These are phyloP conservation scores for Ambastaia sidthimunki DNA, from an alignment of 2,797 vertebrate genomes.

Conservation along the genomic window DNA sequence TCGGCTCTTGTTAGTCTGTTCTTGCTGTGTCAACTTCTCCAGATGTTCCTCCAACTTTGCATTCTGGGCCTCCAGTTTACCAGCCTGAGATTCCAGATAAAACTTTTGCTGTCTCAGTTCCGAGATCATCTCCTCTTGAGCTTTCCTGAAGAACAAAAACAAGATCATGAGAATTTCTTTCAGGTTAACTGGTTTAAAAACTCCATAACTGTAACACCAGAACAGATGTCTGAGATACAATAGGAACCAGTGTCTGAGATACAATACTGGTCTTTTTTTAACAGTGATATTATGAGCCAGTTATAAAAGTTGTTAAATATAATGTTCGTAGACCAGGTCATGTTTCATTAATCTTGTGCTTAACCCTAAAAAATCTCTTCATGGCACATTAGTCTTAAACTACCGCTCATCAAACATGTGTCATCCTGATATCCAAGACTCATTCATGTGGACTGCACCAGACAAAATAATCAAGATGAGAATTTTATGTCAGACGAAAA, in stretches of 20 bases:
- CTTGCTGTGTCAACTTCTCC: constrained; percentile 96
- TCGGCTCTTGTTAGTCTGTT: constrained; percentile 92
- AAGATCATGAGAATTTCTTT: neutral
- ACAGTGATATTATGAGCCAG: no score
- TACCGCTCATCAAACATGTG: constrained; percentile 3
- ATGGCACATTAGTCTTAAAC: constrained; percentile 19
- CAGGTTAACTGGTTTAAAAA: no score
- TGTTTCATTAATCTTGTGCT: neutral
- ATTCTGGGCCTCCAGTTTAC: constrained; percentile 86
- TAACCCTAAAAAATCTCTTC: neutral
- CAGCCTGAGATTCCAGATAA: constrained; percentile 88
- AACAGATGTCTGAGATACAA: no score
- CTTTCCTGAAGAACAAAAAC: constrained; percentile 84
- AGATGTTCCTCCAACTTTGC: constrained; percentile 97
- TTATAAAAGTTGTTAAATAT: no score
- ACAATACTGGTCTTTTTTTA: no score
- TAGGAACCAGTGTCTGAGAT: no score
- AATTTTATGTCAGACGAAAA: neutral
- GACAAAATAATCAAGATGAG: neutral
- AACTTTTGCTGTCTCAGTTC: constrained; percentile 99
- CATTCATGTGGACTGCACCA: neutral
- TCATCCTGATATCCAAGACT: neutral
- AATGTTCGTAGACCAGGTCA: neutral
- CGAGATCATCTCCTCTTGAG: constrained; percentile 99
- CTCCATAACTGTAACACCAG: neutral